These are phyloP conservation scores for Chlorodrepanis virens DNA, from an alignment of 2,113 vertebrate genomes.

Conservation along the genomic window DNA sequence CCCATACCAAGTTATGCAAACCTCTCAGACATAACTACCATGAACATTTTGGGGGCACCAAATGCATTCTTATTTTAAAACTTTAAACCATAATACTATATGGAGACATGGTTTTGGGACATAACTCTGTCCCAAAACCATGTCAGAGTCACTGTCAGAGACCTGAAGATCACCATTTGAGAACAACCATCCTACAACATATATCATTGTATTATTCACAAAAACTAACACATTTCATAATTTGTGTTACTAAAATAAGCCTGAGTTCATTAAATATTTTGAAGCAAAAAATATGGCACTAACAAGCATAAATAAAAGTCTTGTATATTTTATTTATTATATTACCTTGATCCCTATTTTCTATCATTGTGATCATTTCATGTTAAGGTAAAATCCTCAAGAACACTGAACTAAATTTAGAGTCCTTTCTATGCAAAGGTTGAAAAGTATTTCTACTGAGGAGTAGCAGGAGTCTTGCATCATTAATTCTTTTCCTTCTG, in stretches of 20 bases:
- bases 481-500: background rate
- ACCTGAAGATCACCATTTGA: background rate
- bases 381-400: background rate
- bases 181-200: background rate
- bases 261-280: background rate
- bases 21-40: accelerated
- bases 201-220: background rate
- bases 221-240: background rate
- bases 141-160: background rate
- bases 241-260: background rate
- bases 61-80: background rate
- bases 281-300: background rate
- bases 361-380: background rate
- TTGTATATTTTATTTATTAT: background rate
- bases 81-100: background rate
- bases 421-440: background rate
- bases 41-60: background rate
- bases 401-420: background rate
- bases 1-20: background rate
- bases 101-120: background rate
- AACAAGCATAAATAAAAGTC: background rate
- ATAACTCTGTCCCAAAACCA: background rate
- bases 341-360: background rate
- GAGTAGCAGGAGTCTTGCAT: background rate
- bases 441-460: background rate